phyloP scores from a whole-genome alignment of 2,888 invertebrate genomes.

The Pandemis corylana region DNA sequence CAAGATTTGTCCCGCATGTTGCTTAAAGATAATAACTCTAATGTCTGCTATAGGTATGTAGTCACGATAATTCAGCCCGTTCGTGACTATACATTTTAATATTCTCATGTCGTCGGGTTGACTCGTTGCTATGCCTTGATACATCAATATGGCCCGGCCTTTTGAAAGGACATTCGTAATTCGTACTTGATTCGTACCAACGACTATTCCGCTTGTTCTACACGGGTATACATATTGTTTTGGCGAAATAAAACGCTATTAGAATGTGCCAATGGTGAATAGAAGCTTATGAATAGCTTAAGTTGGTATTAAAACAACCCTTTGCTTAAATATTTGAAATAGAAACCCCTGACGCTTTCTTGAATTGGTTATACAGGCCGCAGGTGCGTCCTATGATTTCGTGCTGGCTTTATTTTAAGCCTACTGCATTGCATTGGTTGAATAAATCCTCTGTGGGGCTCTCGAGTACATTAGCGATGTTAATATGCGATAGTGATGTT shows the following conservation, averaged over 20 bases:
- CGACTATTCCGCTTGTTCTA: conserved; percentile 16
- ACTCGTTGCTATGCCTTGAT: conserved; percentile 75
- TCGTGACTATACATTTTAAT: conserved; percentile 79
- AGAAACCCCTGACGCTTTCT: conserved; percentile 25
- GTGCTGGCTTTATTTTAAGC: conserved; percentile 59
- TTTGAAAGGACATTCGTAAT: conserved; percentile 26
- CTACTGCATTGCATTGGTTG: conserved; percentile 65
- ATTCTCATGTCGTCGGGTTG: conserved; percentile 59
- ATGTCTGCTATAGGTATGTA: conserved; percentile 52
- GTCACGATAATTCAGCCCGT: conserved; percentile 61
- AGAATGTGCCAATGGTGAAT: conserved; percentile 26
- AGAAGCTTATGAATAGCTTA: conserved; percentile 22
- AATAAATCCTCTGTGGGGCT: conserved; percentile 63
- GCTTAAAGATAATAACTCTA: conserved; percentile 36
- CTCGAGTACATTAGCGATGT: conserved; percentile 75
- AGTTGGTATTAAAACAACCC: conserved; percentile 12
- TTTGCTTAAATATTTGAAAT: conserved; percentile 21
- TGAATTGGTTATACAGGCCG: conserved; percentile 16
- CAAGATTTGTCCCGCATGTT: conserved; percentile 33
- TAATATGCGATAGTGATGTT: conserved; percentile 73
- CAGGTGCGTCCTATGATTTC: conserved; percentile 37
- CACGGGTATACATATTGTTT: conserved; percentile 29
- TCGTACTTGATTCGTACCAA: conserved; percentile 5
- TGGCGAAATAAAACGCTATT: conserved; percentile 30
- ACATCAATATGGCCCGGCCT: conserved; percentile 63